These are phyloP conservation scores for Venustoraphidia nigricollis DNA, from an alignment of 2,888 invertebrate genomes.

Conservation along the genomic window DNA sequence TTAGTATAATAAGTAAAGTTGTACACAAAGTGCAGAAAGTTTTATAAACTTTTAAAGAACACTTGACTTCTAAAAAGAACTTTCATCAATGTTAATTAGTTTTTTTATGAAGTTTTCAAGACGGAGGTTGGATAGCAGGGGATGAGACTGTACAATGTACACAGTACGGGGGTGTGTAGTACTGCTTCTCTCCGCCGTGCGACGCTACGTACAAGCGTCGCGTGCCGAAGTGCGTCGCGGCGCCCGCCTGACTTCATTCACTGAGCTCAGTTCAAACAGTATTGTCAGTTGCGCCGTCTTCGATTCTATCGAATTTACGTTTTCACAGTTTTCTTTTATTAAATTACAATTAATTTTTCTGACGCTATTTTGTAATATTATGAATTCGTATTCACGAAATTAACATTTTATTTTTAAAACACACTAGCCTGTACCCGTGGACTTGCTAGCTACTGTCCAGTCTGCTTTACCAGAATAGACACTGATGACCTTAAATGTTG, in stretches of 20 bases:
- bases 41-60: slow-evolving; percentile 4
- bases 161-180: slow-evolving; percentile 6
- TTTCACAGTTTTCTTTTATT: no score
- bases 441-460: no score
- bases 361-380: no score
- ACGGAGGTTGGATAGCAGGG: not conserved
- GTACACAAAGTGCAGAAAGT: slow-evolving; percentile 1
- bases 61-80: slow-evolving; percentile 4
- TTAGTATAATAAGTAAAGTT: no score
- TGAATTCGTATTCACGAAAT: no score
- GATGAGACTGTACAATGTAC: not conserved
- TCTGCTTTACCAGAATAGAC: no score
- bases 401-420: no score
- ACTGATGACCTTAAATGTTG: no score
- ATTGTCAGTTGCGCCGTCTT: not conserved
- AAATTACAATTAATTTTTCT: no score
- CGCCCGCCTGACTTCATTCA: not conserved
- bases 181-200: slow-evolving; percentile 18
- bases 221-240: slow-evolving; percentile 2
- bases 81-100: slow-evolving; percentile 7
- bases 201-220: slow-evolving; percentile 24
- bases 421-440: no score
- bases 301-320: no score
- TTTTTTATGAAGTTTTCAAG: slow-evolving; percentile 7
- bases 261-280: not conserved